Base-by-base conservation (phyloP, 2,888 invertebrate species). In the Sphaerophoria taeniata region DNA sequence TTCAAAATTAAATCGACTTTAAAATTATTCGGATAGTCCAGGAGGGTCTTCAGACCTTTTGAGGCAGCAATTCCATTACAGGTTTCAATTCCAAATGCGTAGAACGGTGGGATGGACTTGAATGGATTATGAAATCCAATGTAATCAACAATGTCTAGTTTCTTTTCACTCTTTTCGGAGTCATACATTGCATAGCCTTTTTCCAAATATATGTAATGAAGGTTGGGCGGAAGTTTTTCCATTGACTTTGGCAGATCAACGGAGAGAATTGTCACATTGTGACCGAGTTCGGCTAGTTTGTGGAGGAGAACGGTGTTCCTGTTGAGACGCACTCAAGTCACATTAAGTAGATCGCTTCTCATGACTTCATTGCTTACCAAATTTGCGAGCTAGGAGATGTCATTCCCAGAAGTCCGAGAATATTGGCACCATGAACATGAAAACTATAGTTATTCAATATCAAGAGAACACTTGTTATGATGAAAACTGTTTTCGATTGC, bases 1-100 rank as follows among this genome's bases (percentile, higher is more conserved):
- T 90, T 88, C 4, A 91, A 75, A 11, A 91, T 89, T 51, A 91
- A 61, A 87, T 92, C 91, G 76, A 90, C 90, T 51, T 88, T 84
- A 39, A 90, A 90, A 45, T 89, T 80, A 56, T 87, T 72, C 3
- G 90, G 90, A 84, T 90, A 90, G 33, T 87, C 81, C 14, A 89
- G 74, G 3, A 91, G 75, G 9, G 78, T 85, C 61, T 87, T 79
- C 0, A 89, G n/a, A 0, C 89, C 89, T 45, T 88, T 81, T 0
- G 89, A 89, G 2, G 45, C 39, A 0, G 87, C 69, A n/a, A 88
- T 87, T 7, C 79, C 87, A n/a, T 79, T 34, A 1, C 80, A 88
- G 5, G 86, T 87, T 45, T 79, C 77, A 5, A 87, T 7, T 14
- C 87, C 88, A 65, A 83, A 89, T 4, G 87, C 78, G 67, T 88